Evolutionary conservation across 2,888 invertebrate genomes (phyloP).

Genomic region (Cenopis cana): DNA sequence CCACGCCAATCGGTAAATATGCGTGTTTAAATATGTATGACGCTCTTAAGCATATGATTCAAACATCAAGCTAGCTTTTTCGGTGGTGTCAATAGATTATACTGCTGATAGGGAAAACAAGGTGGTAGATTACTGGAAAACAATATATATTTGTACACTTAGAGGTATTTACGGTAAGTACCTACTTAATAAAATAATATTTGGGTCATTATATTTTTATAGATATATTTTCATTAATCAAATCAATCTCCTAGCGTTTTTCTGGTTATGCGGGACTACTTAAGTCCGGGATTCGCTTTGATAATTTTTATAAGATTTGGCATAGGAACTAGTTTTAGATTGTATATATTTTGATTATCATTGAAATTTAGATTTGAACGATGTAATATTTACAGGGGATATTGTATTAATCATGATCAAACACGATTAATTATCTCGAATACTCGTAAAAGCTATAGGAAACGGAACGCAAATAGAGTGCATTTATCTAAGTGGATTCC

Average conservation of each 20-base stretch:
- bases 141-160: background rate
- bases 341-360: too few relatives aligned
- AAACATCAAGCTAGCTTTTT: slow-evolving; percentile 36
- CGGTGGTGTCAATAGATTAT: slow-evolving; percentile 1
- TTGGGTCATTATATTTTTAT: too few relatives aligned
- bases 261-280: too few relatives aligned
- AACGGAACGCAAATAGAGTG: slow-evolving; percentile 30
- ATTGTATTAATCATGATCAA: background rate
- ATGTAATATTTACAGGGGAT: too few relatives aligned
- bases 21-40: slow-evolving; percentile 85
- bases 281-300: too few relatives aligned
- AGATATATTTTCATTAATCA: too few relatives aligned
- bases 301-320: background rate
- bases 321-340: background rate
- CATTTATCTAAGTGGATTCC: slow-evolving; percentile 38
- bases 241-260: too few relatives aligned
- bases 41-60: slow-evolving; percentile 82
- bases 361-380: background rate
- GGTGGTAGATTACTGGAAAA: background rate
- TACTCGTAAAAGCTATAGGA: background rate
- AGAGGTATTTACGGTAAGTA: too few relatives aligned
- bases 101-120: slow-evolving; percentile 5
- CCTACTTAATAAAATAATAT: too few relatives aligned
- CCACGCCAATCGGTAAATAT: slow-evolving; percentile 85
- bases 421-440: background rate